Conservation (phyloP, 2,888 invertebrate genomes). For the Eupithecia centaureata region DNA sequence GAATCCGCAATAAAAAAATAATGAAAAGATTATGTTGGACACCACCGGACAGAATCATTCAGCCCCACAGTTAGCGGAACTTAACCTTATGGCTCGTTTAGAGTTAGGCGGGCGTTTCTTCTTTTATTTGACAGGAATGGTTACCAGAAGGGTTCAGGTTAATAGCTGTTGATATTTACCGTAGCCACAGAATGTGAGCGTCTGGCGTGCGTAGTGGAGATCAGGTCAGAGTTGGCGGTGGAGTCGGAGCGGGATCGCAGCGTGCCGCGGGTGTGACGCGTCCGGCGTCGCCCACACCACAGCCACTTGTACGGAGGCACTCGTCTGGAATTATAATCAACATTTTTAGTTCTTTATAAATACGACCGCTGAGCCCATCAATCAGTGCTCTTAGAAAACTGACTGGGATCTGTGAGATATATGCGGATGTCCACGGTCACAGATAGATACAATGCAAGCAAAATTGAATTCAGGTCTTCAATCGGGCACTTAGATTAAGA, state of each 20-base stretch:
- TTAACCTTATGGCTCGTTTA: too few relatives aligned
- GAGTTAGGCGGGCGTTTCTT: too few relatives aligned
- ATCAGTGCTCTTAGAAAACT: too few relatives aligned
- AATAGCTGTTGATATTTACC: conserved; percentile 48
- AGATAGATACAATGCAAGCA: too few relatives aligned
- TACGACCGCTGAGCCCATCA: too few relatives aligned
- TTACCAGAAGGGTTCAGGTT: not conserved
- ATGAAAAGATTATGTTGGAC: not conserved
- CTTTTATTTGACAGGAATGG: not conserved
- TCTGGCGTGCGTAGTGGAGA: conserved; percentile 77
- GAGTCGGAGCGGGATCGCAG: conserved; percentile 78
- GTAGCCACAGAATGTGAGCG: conserved; percentile 75
- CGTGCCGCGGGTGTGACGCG: conserved; percentile 67
- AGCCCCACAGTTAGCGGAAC: not conserved
- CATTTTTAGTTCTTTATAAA: not conserved
- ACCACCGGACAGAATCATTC: not conserved
- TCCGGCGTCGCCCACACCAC: conserved; percentile 71
- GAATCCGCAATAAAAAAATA: not conserved
- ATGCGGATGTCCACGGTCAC: too few relatives aligned
- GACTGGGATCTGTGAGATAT: too few relatives aligned
- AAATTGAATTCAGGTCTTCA: too few relatives aligned
- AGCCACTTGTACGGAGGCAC: conserved; percentile 88
- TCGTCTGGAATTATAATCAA: conserved; percentile 69
- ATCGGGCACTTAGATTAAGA: too few relatives aligned
- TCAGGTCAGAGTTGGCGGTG: conserved; percentile 81